phyloP scores from a whole-genome alignment of 2,797 vertebrate species.

The Nyctibius grandis region DNA sequence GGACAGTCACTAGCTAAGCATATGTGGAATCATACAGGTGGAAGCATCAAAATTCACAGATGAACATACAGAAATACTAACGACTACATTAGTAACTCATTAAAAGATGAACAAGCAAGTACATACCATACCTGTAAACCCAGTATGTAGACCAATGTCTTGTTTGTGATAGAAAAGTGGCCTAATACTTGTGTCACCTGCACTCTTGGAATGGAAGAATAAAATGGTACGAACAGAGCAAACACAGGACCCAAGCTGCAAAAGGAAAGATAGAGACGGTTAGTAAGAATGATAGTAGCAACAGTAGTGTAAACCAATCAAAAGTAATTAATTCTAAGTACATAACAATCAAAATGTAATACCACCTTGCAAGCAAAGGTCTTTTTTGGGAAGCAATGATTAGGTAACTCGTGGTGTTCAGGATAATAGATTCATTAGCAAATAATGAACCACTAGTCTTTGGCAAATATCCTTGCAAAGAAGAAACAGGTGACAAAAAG shows the following conservation, averaged over 20 bases:
- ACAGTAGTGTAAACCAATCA: background rate
- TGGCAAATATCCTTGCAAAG: background rate
- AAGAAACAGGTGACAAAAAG: background rate
- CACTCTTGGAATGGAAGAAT: conserved; percentile 88
- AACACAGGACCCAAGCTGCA: conserved; percentile 90
- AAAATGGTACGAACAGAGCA: conserved; percentile 95
- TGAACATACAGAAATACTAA: background rate
- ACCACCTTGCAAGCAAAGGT: background rate
- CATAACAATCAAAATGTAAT: background rate
- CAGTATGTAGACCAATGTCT: conserved; percentile 92
- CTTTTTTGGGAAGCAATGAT: background rate
- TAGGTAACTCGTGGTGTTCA: background rate
- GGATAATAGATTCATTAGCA: background rate
- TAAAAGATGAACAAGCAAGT: conserved; percentile 59
- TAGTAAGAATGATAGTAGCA: background rate
- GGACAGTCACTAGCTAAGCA: background rate
- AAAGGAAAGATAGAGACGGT: conserved; percentile 36
- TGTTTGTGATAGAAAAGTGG: conserved; percentile 93
- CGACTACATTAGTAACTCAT: background rate
- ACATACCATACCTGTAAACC: conserved; percentile 84
- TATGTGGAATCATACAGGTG: background rate
- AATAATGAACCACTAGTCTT: background rate
- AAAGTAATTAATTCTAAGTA: background rate
- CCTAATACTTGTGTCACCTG: conserved; percentile 91
- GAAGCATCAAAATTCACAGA: background rate